Base-by-base conservation (phyloP, 64 coral and sea anemone species). In the Acropora tenuis region DNA sequence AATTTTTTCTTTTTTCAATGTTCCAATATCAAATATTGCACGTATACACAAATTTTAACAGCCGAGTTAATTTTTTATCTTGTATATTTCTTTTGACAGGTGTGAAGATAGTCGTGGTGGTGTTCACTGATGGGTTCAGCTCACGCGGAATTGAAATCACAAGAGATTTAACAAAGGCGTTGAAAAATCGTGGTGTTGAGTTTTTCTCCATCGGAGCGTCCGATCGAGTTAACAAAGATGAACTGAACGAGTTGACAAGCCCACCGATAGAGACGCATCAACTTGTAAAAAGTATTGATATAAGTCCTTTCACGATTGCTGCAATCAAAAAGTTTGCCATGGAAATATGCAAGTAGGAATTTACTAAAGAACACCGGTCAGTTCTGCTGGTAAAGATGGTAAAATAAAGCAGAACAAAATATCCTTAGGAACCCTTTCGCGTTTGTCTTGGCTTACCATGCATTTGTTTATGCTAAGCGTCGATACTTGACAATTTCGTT, bases 71-170 rank as follows among this genome's bases (percentile, higher is more conserved):
- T 12, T 78, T 18, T 6, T 78, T 48, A 3, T 11, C 15, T 3
- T 47, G 44, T 48, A 48, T 45, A 45, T 78, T 5, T 15, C 46
- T 50, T 7, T 55, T 78, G 15, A 42, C 41, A 90, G 89, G 73
- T 81, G 89, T 90, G 30, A 90, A 90, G 63, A 90, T 71, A 41
- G 48, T 55, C 19, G 8, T 90, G 10, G 89, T 90, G 11, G 46
- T 73, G 1, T 50, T 90, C 8, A 90, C 89, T 42, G 89, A 90
- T 16, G 78, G 89, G 3, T 48, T 74, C 1, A 81, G 46, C 9
- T 46, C 89, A n/a, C 5, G 15, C 3, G 89, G 89, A 55, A 13
- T 52, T 7, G 78, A 75, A 40, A 6, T 82, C 1, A 69, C 44
- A 47, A 15, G 57, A 52, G 73, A 82, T 47, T 75, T 74, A 18